phyloP scores from a whole-genome alignment of 2,888 invertebrate genomes.

The Monoplex corrugatus region DNA sequence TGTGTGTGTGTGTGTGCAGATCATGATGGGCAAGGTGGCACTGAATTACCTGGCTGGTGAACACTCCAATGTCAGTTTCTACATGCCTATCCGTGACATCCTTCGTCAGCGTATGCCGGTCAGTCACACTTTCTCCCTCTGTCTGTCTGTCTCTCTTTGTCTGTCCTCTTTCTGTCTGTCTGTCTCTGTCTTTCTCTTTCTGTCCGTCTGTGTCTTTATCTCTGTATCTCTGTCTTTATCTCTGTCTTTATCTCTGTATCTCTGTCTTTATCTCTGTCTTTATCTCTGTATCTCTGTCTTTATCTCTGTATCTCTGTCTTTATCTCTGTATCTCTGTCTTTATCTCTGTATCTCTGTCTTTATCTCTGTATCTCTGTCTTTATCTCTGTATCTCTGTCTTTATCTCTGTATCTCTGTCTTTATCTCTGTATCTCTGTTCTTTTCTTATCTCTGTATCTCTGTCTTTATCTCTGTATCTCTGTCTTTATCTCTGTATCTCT shows the following conservation, averaged over 20 bases:
- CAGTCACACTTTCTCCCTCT: neutral
- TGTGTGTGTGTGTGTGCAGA: slow-evolving; percentile 63
- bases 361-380: neutral
- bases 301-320: neutral
- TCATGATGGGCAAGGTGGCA: slow-evolving; percentile 87
- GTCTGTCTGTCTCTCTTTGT: neutral
- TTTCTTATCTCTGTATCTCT: neutral
- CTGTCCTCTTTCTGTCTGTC: neutral
- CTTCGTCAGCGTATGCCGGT: slow-evolving; percentile 61
- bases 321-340: neutral
- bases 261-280: neutral
- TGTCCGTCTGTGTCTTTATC: neutral
- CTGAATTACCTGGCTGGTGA: slow-evolving; percentile 81
- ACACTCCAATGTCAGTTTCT: slow-evolving; percentile 47
- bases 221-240: neutral
- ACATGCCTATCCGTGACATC: slow-evolving; percentile 65
- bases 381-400: neutral
- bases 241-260: neutral
- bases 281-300: neutral
- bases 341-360: neutral
- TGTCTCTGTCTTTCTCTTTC: neutral
- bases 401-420: neutral
- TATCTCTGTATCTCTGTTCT: neutral
- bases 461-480: no score
- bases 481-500: neutral